Evolutionary conservation across 2,797 vertebrate species (phyloP), one percentile per base, ranked within the genome.

Genomic region (Eleutherodactylus coqui): DNA sequence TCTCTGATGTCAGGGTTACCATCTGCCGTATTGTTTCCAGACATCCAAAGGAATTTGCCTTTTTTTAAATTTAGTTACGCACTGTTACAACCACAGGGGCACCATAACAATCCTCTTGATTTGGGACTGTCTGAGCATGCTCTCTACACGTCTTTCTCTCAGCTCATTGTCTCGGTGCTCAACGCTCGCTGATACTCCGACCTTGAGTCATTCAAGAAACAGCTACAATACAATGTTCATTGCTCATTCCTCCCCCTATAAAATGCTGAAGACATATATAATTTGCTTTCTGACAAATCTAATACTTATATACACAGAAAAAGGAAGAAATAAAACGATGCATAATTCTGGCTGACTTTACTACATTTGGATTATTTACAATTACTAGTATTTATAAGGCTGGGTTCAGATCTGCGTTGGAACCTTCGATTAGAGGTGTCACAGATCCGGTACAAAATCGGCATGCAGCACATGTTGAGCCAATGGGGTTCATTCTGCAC

Each of bases 11-110:
- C 75, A 83, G 75, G 75, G 64, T 73, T 75, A 79, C 85, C 85
- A 87, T 83, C 80, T 83, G 85, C 85, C 64, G 83, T 83, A 87
- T 87, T 87, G 81, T 83, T 87, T 87, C 85, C 85, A 87, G 85
- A 87, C 85, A 60, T 86, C n/a, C 29, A 72, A 36, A 72, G 85
- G 80, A 87, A 87, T 87, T 60, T 87, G 32, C 32, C 62, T 38
- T 69, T 67, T 62, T 67, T 64, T 60, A 36, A 51, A 84, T 72
- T 80, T 80, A 75, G 84, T 86, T 81, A 80, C 43, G 70, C 78
- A 62, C 85, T 86, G 73, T 82, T 83, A 70, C 75, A 78, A 64
- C 81, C 49, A 79, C 85, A 83, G 47, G 75, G 82, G 64, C 62
- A 72, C 80, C 47, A 81, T 75, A 86, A 80, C 78, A 81, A 80